Base-by-base conservation (phyloP, 2,113 vertebrate species). In the Rhabdornis inornatus region DNA sequence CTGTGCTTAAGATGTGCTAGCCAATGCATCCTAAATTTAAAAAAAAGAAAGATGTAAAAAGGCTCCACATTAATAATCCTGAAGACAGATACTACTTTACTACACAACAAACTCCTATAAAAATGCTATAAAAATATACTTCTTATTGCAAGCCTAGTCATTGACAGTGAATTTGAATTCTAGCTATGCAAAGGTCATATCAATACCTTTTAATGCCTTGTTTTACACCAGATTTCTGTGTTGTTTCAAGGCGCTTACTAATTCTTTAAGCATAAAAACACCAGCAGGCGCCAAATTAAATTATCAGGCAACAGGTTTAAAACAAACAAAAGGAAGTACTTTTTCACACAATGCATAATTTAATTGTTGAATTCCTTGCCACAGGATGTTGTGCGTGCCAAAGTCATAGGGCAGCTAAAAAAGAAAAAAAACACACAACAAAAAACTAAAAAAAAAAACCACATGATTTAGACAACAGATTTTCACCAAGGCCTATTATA, bases 271-370 rank as follows among this genome's bases (percentile, higher is more conserved):
- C 45, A 76, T 18, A 63, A 74, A 76, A 90, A 65, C 50, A 86
- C 21, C 31, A 60, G 25, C 71, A 94, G 64, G 28, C 0, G 0
- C 68, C 88, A 95, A 93, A 88, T 59, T 27, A 80, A 92, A 88
- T 93, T 94, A 90, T 94, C 83, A 90, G 64, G 75, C 86, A 92
- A 57, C 66, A 88, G 57, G 90, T 69, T 96, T 96, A 93, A 93
- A 95, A 55, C 45, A 94, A 93, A 92, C 71, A 86, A 94, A 88
- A 92, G 88, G 85, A 95, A 94, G 90, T 93, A 88, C 37, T 95
- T 94, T 91, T 94, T 90, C 85, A 90, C 82, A 90, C 75, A 72
- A 65, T 65, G 45, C 21, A 35, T 77, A 79, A 94, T 80, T 79
- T 94, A 74, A 83, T 95, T 82, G 64, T 63, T 66, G 47, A 88